Conservation (phyloP, 2,113 vertebrate species). For the Pollimyrus isidori region DNA sequence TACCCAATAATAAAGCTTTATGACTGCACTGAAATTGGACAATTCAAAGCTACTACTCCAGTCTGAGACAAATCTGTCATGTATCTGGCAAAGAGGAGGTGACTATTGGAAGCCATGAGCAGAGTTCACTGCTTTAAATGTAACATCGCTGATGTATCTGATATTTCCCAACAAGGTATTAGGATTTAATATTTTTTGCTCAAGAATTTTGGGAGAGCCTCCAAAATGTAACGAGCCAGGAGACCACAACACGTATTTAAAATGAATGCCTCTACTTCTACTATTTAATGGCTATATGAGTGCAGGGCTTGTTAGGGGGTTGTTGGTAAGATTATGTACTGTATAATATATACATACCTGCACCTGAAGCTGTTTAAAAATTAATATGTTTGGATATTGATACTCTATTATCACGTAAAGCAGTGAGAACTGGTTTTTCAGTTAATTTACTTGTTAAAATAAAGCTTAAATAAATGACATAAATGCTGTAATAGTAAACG, state of each 20-base stretch:
- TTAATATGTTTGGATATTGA: slow-evolving; percentile 1
- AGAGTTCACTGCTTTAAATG: neutral
- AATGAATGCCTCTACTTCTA: slow-evolving; percentile 41
- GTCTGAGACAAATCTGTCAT: slow-evolving; percentile 8
- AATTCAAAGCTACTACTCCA: neutral
- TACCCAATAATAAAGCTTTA: slow-evolving; percentile 8
- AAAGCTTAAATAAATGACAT: no score
- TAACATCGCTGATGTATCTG: neutral
- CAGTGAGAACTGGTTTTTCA: no score
- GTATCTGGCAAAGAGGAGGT: neutral
- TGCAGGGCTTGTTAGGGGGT: slow-evolving; percentile 25
- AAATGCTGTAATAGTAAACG: no score
- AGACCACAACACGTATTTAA: slow-evolving; percentile 38
- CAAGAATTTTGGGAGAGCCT: slow-evolving; percentile 49
- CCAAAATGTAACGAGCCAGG: slow-evolving; percentile 47
- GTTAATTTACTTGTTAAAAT: no score
- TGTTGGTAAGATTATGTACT: slow-evolving; percentile 26
- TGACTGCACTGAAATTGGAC: slow-evolving; percentile 1
- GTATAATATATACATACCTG: slow-evolving; percentile 24
- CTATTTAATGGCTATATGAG: slow-evolving; percentile 31
- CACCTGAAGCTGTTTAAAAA: slow-evolving; percentile 20
- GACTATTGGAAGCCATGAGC: neutral
- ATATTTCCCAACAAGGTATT: slow-evolving; percentile 22
- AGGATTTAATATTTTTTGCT: slow-evolving; percentile 56
- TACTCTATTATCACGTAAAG: neutral